Base-by-base conservation (phyloP, 2,113 vertebrate genomes). In the Mirounga angustirostris region DNA sequence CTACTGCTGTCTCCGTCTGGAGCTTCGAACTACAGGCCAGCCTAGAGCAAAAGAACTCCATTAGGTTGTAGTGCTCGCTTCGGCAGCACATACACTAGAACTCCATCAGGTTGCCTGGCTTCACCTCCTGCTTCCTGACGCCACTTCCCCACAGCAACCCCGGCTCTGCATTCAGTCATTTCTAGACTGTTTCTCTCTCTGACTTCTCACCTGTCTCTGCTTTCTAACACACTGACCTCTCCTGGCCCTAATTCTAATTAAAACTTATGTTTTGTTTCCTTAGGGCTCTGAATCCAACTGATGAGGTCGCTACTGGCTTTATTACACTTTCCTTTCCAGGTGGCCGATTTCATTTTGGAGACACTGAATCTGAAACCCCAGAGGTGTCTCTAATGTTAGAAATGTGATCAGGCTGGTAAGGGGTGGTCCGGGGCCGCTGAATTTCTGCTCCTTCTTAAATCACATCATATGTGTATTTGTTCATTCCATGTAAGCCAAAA, bases 361-460 rank as follows among this genome's bases (percentile, higher is more conserved):
- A 86, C 19, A 4, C 73, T 30, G 0, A 69, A 43, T 95, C 73
- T 36, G 0, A 19, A 95, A 89, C 65, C 91, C 78, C 79, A 80
- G 89, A 89, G 19, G n/a, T 96, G 22, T 83, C 61, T 79, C 78
- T 96, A 91, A 96, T 30, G 82, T n/a, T 92, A 79, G 46, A 63
- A 97, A 89, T 86, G 61, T 63, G 61, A 89, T 86, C 89, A 80
- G 65, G 58, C 61, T 95, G 61, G 56, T 82, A 43, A 95, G 33
- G 69, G 89, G 86, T 94, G 93, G 89, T 93, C 96, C 76, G 6
- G 63, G 91, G 65, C 54, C 5, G 5, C 61, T 54, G 82, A 54
- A 50, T 88, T 95, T 91, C 93, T 95, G 86, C 94, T 96, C 89
- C 40, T 87, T 91, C 89, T 95, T 94, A 91, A 97, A 91, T 82